phyloP scores from a whole-genome alignment of 1,140 invertebrate species.

The Thalassaphorura encarpata region DNA sequence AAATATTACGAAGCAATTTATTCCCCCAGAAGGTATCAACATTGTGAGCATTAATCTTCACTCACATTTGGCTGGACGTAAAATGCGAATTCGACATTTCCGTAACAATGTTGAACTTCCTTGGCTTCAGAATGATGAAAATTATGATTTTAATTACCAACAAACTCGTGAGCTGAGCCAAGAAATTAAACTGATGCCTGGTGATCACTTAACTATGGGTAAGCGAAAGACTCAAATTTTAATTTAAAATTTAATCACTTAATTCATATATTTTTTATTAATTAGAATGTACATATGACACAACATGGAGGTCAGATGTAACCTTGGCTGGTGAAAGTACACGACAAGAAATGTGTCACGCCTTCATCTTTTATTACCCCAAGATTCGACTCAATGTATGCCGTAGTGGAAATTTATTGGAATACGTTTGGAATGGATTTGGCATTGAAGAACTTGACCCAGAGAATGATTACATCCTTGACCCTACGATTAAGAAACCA shows the following conservation, averaged over 20 bases:
- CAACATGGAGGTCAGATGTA: neutral
- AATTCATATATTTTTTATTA: too few species aligned
- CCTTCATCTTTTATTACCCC: slow-evolving; percentile 73
- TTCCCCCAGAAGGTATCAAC: slow-evolving; percentile 11
- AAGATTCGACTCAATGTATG: slow-evolving; percentile 60
- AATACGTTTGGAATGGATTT: neutral
- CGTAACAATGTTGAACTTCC: slow-evolving; percentile 9
- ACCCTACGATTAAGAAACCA: neutral
- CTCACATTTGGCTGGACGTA: slow-evolving; percentile 13
- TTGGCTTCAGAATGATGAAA: slow-evolving; percentile 7
- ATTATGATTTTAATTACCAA: slow-evolving; percentile 22
- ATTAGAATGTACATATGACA: slow-evolving; percentile 18
- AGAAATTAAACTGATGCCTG: slow-evolving; percentile 8
- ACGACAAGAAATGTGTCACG: slow-evolving; percentile 73
- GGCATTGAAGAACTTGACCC: neutral
- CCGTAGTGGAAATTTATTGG: slow-evolving; percentile 44
- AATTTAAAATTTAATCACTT: neutral
- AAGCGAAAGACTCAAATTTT: too few species aligned
- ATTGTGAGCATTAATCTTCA: slow-evolving; percentile 10
- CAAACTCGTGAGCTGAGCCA: slow-evolving; percentile 2
- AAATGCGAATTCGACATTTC: slow-evolving; percentile 11
- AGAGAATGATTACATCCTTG: neutral
- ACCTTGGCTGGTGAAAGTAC: slow-evolving; percentile 60
- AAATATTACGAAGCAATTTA: slow-evolving; percentile 38
- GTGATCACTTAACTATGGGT: slow-evolving; percentile 16